Base-by-base conservation (phyloP, 1,140 invertebrate species). In the Dolichoris vasculosae region DNA sequence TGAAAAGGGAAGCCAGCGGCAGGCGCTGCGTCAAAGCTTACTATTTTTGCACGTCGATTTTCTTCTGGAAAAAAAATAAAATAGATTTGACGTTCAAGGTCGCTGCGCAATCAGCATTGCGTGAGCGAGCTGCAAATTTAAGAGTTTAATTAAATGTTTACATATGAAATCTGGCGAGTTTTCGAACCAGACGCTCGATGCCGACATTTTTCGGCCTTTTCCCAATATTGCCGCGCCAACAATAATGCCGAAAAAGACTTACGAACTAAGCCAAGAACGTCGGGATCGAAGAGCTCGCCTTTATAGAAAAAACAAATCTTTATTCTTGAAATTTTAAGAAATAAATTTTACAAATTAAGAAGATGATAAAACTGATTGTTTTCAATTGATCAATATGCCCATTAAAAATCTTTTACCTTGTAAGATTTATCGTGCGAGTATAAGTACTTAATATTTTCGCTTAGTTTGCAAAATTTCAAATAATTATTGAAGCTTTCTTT, bases 61-160 rank as follows among this genome's bases (percentile, higher is more conserved):
- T 86, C 78, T 78, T 81, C 78, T 81, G 77, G 69, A 81, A 86
- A 86, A 86, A 84, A 86, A 83, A 71, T 38, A 86, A 84, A 86
- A 81, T 83, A 84, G 86, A 84, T 84, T 86, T 86, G 86, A 86
- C 86, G 86, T 86, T 86, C 86, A 84, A 83, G 78, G 78, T 81
- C 86, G 86, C 86, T 79, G 67, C 82, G 82, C 86, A 86, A 81
- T 63, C n/a, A 84, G 77, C 55, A 76, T 86, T 84, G 79, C 81
- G 75, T 87, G 64, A 85, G 80, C 84, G 84, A 83, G 84, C 79
- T 83, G 80, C 69, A 84, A 86, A 86, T 86, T 86, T 86, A 83
- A 86, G 76, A 86, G 83, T 86, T 83, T 79, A 83, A 86, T 86
- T 86, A 86, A 86, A 78, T 81, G 55, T 82, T 78, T 79, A 86